Conservation (phyloP, 2,797 vertebrate genomes). For the Melanitta fusca region DNA sequence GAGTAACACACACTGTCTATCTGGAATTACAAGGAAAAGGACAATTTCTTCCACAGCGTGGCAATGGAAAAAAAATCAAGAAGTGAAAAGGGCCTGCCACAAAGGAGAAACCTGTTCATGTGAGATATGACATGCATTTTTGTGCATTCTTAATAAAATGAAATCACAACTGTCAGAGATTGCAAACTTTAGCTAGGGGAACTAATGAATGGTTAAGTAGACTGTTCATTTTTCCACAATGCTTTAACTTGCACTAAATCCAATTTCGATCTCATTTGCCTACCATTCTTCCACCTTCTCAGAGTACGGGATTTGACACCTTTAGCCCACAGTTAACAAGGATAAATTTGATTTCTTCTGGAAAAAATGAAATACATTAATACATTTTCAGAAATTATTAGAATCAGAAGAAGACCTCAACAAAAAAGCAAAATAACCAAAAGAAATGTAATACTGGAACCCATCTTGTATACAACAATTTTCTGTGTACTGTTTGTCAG, state of each 20-base stretch:
- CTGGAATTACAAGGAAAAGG: not conserved
- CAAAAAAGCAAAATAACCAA: not conserved
- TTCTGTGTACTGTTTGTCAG: too few species aligned
- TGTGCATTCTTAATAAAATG: not conserved
- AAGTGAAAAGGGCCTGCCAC: not conserved
- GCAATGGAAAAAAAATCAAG: not conserved
- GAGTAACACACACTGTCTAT: not conserved
- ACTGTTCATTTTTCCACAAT: not conserved
- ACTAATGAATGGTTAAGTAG: not conserved
- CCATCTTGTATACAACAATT: too few species aligned
- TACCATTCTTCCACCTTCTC: not conserved
- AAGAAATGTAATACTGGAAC: not conserved
- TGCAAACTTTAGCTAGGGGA: not conserved
- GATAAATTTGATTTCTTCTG: not conserved
- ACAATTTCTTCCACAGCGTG: not conserved
- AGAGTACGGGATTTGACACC: not conserved
- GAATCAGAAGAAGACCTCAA: not conserved
- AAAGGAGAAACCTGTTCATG: not conserved
- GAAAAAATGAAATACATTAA: not conserved
- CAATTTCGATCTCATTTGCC: not conserved
- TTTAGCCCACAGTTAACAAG: not conserved
- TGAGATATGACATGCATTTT: not conserved
- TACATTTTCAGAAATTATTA: not conserved
- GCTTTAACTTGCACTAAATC: not conserved
- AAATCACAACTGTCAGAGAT: not conserved